Percentiles rank a stretch among this genome's conserved stretches.
These are phyloP conservation scores for Hemibagrus guttatus DNA, from an alignment of 2,797 vertebrate species.

Conservation along the genomic window DNA sequence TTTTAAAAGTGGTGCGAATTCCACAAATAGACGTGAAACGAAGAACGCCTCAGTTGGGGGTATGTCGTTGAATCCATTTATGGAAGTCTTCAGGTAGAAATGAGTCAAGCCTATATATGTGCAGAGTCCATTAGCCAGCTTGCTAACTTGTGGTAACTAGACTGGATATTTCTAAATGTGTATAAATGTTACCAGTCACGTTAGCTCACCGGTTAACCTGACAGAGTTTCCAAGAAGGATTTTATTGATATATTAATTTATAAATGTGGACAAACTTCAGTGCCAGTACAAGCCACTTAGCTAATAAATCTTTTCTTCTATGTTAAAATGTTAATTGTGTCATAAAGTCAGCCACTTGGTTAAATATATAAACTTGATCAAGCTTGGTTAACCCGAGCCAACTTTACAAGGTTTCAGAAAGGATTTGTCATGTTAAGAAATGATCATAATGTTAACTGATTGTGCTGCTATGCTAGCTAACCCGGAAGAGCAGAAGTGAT, in stretches of 20 bases:
- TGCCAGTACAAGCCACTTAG: too few relatives aligned
- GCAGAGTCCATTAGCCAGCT: not conserved
- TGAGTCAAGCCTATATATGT: not conserved
- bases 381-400: not conserved
- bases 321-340: not conserved
- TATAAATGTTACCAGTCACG: not conserved
- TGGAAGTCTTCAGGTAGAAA: not conserved
- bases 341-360: not conserved
- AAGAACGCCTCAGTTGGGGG: not conserved
- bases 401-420: not conserved
- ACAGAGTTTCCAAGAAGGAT: not conserved
- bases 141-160: not conserved
- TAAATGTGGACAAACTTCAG: not conserved
- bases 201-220: not conserved
- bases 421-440: not conserved
- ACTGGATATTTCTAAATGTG: not conserved
- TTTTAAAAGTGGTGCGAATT: too few relatives aligned
- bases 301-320: not conserved
- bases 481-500: not conserved
- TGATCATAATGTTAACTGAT: not conserved
- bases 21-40: not conserved
- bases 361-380: not conserved
- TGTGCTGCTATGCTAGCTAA: not conserved
- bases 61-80: not conserved
- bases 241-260: not conserved